Base-by-base conservation (phyloP, 2,797 vertebrate genomes). In the Peromyscus attwateri region DNA sequence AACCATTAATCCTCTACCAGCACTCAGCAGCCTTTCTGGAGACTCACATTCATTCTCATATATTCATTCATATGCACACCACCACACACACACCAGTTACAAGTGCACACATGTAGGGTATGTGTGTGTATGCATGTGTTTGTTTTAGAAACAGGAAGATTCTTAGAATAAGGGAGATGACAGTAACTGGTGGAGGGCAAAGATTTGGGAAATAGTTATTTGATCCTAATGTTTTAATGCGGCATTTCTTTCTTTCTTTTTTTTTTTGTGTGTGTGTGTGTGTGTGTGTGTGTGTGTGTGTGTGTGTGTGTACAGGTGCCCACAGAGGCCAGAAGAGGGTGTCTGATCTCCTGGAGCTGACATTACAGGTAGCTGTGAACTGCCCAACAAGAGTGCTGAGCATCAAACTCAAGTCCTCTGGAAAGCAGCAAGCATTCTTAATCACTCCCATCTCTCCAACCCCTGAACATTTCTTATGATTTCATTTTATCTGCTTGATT, bases 401-500 rank as follows among this genome's bases (percentile, higher is more conserved):
- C 43, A 68, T n/a, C 43, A 70, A 37, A 70, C 64, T 29, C 14
- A 8, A 68, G 9, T 55, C 34, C 23, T 49, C 34, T 71, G 12
- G 23, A 52, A 52, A 37, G 46, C 66, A 87, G 66, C 12, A 16
- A 55, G 34, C 14, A 37, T 49, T 71, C 66, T 55, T 55, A 55
- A 71, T 37, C 66, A 52, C 43, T 17, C 43, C 21, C 21, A 70
- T 25, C 31, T 70, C 43, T 70, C 83, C 27, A 87, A 64, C 21
- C 64, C 64, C 64, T 68, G 43, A 68, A 49, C 70, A 70, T 40
- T 94, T 93, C 75, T 92, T 90, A 83, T 6, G 21, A 84, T 90
- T 90, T 43, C 40, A 77, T 37, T 96, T 95, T 89, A 87, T 37
- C 23, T 83, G 25, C 52, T 77, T 94, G 89, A 90, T 9, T 91